Conservation (phyloP, 2,888 invertebrate species). For the Parelbella ahira region DNA sequence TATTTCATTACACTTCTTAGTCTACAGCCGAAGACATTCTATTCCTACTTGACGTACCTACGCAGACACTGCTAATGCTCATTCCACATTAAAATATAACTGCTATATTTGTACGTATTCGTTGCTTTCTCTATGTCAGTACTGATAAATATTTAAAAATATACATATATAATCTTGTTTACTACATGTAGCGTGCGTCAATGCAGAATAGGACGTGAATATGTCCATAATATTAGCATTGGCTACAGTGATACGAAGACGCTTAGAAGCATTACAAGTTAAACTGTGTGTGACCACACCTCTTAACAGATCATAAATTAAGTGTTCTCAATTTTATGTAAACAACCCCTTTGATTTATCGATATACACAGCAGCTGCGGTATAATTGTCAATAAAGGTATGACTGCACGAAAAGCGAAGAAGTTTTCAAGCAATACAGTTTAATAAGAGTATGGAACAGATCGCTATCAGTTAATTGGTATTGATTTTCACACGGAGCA, state of each 20-base stretch:
- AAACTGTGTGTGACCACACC: slow-evolving; percentile 33
- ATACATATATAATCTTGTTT: slow-evolving; percentile 20
- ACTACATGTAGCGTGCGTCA: background rate
- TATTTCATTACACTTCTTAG: slow-evolving; percentile 16
- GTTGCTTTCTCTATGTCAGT: too few relatives aligned
- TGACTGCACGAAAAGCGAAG: too few relatives aligned
- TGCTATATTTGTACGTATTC: too few relatives aligned
- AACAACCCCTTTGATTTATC: too few relatives aligned
- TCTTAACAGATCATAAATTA: slow-evolving; percentile 28
- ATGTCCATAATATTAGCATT: slow-evolving; percentile 11
- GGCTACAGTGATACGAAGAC: too few relatives aligned
- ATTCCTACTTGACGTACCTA: too few relatives aligned
- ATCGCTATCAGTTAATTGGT: slow-evolving; percentile 23
- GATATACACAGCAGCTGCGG: too few relatives aligned
- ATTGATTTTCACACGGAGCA: slow-evolving; percentile 27
- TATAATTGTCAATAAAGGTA: too few relatives aligned
- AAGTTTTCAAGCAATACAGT: too few relatives aligned
- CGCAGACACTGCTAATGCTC: too few relatives aligned
- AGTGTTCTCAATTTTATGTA: slow-evolving; percentile 13
- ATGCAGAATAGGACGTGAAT: slow-evolving; percentile 12
- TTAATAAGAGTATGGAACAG: slow-evolving; percentile 21
- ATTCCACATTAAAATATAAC: too few relatives aligned
- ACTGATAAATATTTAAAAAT: slow-evolving; percentile 13
- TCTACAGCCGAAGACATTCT: too few relatives aligned
- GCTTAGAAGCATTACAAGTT: slow-evolving; percentile 44